Conservation (phyloP, 2,888 invertebrate species). For the Oligia fasciuncula region DNA sequence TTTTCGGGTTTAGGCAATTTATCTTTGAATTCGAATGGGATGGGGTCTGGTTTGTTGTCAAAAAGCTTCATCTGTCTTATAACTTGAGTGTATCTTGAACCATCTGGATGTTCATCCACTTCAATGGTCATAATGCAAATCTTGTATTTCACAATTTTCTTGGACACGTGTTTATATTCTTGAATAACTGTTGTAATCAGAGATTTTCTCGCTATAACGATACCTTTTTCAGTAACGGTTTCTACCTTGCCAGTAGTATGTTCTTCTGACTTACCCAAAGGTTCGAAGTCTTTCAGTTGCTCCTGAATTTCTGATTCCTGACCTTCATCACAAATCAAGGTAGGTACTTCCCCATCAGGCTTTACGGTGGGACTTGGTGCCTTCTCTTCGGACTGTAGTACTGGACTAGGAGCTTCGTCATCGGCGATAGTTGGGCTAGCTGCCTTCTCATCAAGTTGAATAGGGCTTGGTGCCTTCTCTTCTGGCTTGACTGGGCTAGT, state of each 20-base stretch:
- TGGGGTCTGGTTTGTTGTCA: conserved; percentile 35
- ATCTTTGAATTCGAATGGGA: conserved; percentile 47
- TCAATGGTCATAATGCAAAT: conserved; percentile 36
- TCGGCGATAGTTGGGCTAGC: not conserved
- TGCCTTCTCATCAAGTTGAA: not conserved
- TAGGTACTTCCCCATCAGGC: conserved; percentile 18
- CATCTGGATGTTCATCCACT: conserved; percentile 42
- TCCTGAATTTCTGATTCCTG: conserved; percentile 36
- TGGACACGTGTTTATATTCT: conserved; percentile 15
- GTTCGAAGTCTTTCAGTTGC: conserved; percentile 32
- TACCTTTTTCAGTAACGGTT: conserved; percentile 30
- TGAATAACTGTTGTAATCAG: conserved; percentile 48
- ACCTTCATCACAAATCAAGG: conserved; percentile 37
- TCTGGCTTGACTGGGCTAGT: conserved; percentile 21
- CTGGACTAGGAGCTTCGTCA: not conserved
- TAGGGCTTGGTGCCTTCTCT: conserved; percentile 11
- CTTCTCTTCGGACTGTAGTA: not conserved
- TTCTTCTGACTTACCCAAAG: conserved; percentile 37
- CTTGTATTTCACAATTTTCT: conserved; percentile 25
- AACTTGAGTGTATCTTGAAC: conserved; percentile 22
- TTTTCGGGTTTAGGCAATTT: conserved; percentile 20
- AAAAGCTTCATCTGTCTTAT: conserved; percentile 41
- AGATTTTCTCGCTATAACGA: conserved; percentile 26
- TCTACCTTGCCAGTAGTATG: conserved; percentile 20
- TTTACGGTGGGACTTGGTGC: not conserved